Evolutionary conservation across 2,888 invertebrate genomes (phyloP).

Genomic region (Agonum fuliginosum): DNA sequence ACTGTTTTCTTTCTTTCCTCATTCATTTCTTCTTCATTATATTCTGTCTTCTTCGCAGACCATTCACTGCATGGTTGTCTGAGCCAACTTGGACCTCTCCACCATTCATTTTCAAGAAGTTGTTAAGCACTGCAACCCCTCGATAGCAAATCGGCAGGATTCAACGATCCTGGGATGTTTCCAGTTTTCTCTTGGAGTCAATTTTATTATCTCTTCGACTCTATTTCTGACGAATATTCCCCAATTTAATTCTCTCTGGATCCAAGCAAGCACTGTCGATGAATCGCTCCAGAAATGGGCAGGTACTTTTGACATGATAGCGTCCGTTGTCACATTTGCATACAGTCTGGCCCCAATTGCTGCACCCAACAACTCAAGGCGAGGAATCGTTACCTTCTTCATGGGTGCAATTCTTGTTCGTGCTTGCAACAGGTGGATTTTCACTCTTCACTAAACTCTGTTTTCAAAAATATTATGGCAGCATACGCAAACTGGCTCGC

Average conservation of each 20-base stretch:
- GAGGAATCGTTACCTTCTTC: conserved; percentile 65
- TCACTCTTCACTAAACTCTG: conserved; percentile 60
- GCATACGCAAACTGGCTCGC: conserved; percentile 65
- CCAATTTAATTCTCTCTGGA: conserved; percentile 62
- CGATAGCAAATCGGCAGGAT: conserved; percentile 66
- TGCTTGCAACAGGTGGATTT: conserved; percentile 64
- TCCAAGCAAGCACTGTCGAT: conserved; percentile 64
- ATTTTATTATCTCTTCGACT: not conserved
- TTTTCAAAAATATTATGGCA: conserved; percentile 63
- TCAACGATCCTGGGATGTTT: conserved; percentile 65
- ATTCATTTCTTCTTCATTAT: conserved; percentile 48
- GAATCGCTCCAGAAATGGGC: conserved; percentile 64
- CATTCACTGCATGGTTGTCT: conserved; percentile 60
- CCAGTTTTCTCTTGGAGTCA: conserved; percentile 63
- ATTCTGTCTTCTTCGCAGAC: conserved; percentile 58
- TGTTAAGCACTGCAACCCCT: conserved; percentile 64
- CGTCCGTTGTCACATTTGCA: conserved; percentile 46
- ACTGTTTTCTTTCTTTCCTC: too few species aligned
- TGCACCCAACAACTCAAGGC: conserved; percentile 66
- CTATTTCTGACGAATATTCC: conserved; percentile 9
- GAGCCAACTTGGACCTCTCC: conserved; percentile 65
- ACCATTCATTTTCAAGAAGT: not conserved
- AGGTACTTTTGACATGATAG: conserved; percentile 49
- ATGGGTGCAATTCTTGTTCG: conserved; percentile 65
- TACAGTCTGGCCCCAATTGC: conserved; percentile 64